Percentiles rank a stretch among this genome's conserved stretches.
Conservation (phyloP, 2,797 vertebrate genomes). For the Pangasius sanitwongsei region DNA sequence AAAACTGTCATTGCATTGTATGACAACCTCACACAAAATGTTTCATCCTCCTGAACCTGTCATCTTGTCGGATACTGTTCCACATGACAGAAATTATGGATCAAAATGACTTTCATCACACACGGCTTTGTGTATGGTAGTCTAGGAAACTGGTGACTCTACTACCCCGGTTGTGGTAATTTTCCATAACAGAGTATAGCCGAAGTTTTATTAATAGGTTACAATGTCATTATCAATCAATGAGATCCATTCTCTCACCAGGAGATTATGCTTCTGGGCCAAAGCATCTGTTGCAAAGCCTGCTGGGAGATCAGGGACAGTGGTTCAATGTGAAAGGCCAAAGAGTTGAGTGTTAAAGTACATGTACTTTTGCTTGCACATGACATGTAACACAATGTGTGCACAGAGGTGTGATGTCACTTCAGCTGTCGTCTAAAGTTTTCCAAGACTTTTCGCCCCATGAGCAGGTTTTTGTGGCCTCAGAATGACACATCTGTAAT, state of each 20-base stretch:
- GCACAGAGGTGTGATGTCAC: background rate
- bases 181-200: conserved; percentile 65
- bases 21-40: conserved; percentile 2
- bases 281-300: conserved; percentile 27
- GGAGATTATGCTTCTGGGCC: conserved; percentile 1
- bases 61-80: conserved; percentile 38
- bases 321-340: conserved; percentile 17
- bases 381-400: background rate
- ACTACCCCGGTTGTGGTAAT: conserved; percentile 58
- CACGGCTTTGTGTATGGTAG: conserved; percentile 42
- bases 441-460: background rate
- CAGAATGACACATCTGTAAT: conserved; percentile 4
- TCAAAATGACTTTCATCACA: conserved; percentile 44
- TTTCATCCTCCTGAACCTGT: conserved; percentile 27
- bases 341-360: background rate
- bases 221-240: conserved; percentile 29
- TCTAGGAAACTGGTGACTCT: conserved; percentile 48
- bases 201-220: conserved; percentile 61
- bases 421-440: background rate
- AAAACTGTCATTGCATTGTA: background rate
- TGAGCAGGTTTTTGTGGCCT: background rate
- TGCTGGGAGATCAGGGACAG: conserved; percentile 31
- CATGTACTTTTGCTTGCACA: background rate
- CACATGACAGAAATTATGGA: conserved; percentile 22
- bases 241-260: conserved; percentile 16